These are phyloP conservation scores for Mesodorylaimus sp. DNA, from an alignment of 2,888 invertebrate species.

Conservation along the genomic window DNA sequence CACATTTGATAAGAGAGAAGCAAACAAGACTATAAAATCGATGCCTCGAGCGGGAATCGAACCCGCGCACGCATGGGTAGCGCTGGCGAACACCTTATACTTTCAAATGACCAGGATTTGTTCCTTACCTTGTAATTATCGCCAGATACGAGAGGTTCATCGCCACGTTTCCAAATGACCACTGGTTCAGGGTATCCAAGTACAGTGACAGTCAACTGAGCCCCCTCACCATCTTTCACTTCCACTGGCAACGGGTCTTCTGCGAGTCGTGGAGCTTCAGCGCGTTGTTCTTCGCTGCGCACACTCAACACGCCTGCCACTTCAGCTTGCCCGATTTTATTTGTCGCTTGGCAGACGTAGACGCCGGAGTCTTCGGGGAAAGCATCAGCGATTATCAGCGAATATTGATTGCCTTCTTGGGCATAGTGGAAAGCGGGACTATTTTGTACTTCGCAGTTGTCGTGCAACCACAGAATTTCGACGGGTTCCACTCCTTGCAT, in stretches of 20 bases:
- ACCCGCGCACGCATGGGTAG: too few species aligned
- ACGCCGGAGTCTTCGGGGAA: slow-evolving; percentile 27
- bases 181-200: slow-evolving; percentile 9
- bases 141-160: slow-evolving; percentile 2
- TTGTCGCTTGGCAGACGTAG: slow-evolving; percentile 18
- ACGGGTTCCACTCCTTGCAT: slow-evolving; percentile 20
- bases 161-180: slow-evolving; percentile 6
- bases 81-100: too few species aligned
- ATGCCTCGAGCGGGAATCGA: too few species aligned
- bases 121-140: slow-evolving; percentile 9
- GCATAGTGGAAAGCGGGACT: slow-evolving; percentile 18
- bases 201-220: slow-evolving; percentile 5
- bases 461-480: slow-evolving; percentile 22
- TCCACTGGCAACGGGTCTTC: slow-evolving; percentile 1
- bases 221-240: slow-evolving; percentile 3
- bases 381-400: slow-evolving; percentile 23
- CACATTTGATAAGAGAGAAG: too few species aligned
- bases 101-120: too few species aligned
- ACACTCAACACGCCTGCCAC: background rate
- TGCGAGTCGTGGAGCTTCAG: background rate
- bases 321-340: slow-evolving; percentile 16
- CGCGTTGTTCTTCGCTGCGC: background rate
- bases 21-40: too few species aligned
- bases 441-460: slow-evolving; percentile 19
- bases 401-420: slow-evolving; percentile 11